Evolutionary conservation across 1,140 invertebrate species (phyloP).

Genomic region (Drosophila insularis): DNA sequence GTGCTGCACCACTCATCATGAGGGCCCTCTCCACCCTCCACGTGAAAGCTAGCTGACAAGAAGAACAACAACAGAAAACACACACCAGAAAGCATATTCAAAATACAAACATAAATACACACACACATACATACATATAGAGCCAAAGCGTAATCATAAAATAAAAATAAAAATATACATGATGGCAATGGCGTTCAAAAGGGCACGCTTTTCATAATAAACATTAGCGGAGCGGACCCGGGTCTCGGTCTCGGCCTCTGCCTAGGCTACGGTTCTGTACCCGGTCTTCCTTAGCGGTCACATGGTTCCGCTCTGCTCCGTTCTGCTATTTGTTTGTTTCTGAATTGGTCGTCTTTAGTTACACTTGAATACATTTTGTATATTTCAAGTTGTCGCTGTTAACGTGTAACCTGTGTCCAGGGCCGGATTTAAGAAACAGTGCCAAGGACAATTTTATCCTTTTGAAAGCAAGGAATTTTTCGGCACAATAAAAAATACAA

Average conservation of each 20-base stretch:
- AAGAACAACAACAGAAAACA: conserved; percentile 58
- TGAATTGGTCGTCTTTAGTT: conserved; percentile 80
- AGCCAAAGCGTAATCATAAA: conserved; percentile 66
- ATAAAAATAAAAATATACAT: conserved; percentile 74
- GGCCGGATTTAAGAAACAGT: neutral
- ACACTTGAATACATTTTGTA: conserved; percentile 76
- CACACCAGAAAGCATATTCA: neutral
- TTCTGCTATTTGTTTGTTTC: conserved; percentile 61
- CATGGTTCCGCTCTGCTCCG: conserved; percentile 42
- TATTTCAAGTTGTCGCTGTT: conserved; percentile 43
- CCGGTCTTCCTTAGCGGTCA: conserved; percentile 35
- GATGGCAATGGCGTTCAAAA: conserved; percentile 77
- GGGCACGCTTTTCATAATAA: conserved; percentile 81
- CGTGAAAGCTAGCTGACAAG: conserved; percentile 28
- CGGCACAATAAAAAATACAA: too few relatives aligned
- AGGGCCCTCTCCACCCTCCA: conserved; percentile 45
- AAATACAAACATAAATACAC: neutral
- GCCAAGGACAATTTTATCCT: too few relatives aligned
- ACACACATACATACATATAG: conserved; percentile 35
- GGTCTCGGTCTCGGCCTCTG: neutral
- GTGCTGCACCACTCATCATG: conserved; percentile 70
- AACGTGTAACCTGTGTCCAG: conserved; percentile 1
- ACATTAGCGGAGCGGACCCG: conserved; percentile 63
- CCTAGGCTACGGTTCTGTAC: neutral
- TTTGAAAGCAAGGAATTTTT: too few relatives aligned